A percentile compares a stretch with the other conserved stretches of the same genome.
Evolutionary conservation across 2,888 invertebrate species (phyloP).

Genomic region (Drosophila limbata): DNA sequence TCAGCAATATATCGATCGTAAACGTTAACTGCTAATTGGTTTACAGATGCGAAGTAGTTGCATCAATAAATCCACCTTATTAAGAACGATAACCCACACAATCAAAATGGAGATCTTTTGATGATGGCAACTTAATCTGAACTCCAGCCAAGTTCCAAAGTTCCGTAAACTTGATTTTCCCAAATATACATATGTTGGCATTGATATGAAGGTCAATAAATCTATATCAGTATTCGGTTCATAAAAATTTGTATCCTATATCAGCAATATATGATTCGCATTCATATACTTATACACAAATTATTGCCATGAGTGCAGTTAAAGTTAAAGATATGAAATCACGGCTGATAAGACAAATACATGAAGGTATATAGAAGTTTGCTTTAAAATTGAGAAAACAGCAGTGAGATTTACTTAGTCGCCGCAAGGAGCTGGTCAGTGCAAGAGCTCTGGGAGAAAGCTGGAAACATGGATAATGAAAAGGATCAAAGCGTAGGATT

Average conservation of each 20-base stretch:
- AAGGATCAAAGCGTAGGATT: conserved; percentile 23
- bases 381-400: conserved; percentile 47
- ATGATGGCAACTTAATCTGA: conserved; percentile 7
- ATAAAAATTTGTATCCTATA: conserved; percentile 37
- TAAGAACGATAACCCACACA: conserved; percentile 23
- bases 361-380: conserved; percentile 13
- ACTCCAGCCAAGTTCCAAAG: conserved; percentile 25
- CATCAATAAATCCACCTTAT: conserved; percentile 57
- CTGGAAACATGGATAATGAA: conserved; percentile 25
- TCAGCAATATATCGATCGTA: not conserved
- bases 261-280: conserved; percentile 1
- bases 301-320: conserved; percentile 18
- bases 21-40: conserved; percentile 15
- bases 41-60: conserved; percentile 42
- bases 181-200: not conserved
- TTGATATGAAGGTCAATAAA: conserved; percentile 22
- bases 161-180: conserved; percentile 13
- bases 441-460: not conserved
- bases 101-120: conserved; percentile 3
- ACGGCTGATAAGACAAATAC: conserved; percentile 36
- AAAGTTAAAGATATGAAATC: conserved; percentile 52
- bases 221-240: conserved; percentile 13
- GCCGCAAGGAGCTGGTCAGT: conserved; percentile 1
- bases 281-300: conserved; percentile 11
- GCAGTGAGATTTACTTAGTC: conserved; percentile 35